These are phyloP conservation scores for Parnassius apollo DNA, from an alignment of 2,888 invertebrate species.

Conservation along the genomic window DNA sequence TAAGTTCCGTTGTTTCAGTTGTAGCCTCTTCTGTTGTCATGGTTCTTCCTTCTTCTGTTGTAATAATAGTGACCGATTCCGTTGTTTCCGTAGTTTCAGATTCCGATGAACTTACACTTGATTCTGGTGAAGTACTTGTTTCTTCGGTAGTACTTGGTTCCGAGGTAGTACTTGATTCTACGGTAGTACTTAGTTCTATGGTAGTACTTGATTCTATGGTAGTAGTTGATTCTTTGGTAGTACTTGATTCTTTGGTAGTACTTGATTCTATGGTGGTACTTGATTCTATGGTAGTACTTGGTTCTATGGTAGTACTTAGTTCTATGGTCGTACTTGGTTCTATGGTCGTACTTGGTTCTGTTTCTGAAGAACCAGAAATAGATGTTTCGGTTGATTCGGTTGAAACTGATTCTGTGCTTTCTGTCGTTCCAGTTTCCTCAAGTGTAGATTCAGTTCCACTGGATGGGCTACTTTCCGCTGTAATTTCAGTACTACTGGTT, in stretches of 20 bases:
- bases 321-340: too few relatives aligned
- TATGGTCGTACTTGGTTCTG: not conserved
- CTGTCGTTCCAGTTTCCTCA: constrained; percentile 18
- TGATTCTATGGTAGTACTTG: too few relatives aligned
- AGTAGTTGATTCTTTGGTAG: too few relatives aligned
- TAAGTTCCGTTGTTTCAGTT: not conserved
- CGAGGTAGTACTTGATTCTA: not conserved
- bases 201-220: constrained; percentile 11
- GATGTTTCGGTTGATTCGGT: constrained; percentile 17
- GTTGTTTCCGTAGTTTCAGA: constrained; percentile 27
- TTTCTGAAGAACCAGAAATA: not conserved
- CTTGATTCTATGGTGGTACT: too few relatives aligned
- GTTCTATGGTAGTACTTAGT: too few relatives aligned
- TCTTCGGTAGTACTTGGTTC: constrained; percentile 21
- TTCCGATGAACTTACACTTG: constrained; percentile 10
- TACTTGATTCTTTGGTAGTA: too few relatives aligned
- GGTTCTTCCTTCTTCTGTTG: not conserved
- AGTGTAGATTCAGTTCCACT: constrained; percentile 13
- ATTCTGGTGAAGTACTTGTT: not conserved
- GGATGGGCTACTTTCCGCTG: constrained; percentile 9
- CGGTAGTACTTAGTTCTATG: constrained; percentile 17
- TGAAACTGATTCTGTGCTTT: constrained; percentile 10
- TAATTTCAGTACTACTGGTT: constrained; percentile 17
- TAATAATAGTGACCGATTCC: not conserved
- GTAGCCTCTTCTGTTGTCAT: not conserved